Evolutionary conservation across 2,888 invertebrate genomes (phyloP), one percentile per base, ranked within the genome.

Genomic region (Andrena trimmerana): DNA sequence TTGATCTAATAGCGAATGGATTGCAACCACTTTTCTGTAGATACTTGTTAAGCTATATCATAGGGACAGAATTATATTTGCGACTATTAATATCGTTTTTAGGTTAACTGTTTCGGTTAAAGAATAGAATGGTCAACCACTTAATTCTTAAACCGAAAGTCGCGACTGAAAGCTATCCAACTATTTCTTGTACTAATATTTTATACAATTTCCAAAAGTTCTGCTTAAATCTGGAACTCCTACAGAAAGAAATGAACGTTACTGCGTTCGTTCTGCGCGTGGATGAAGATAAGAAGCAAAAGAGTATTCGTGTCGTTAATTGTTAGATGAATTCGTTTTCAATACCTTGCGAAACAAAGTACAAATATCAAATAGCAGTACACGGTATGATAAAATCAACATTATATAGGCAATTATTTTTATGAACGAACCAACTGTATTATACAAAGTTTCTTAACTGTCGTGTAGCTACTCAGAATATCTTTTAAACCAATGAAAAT

Each of bases 331-430:
- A 63, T 48, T 63, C 48, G 54, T 81, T 81, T 71, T 52, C 29
- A 36, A 72, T 66, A 60, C 20, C 31, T 54, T 72, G 50, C 67
- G 27, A 77, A 59, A 63, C 72, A 77, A 72, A 81, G 77, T 81
- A 81, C 70, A 74, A 70, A 82, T 69, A 62, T 69, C n/a, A 50
- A 67, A 62, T 67, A 72, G 63, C 54, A 70, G 62, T 77, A 54
- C 29, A 27, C n/a, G 57, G 48, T 62, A 60, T 29, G 36, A 42
- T 70, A 50, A 76, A 63, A 52, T 54, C 62, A 50, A 50, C 63
- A 74, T 69, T 80, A 52, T 63, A 79, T 59, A 67, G 60, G 48
- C 59, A 68, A 72, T 68, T 81, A 81, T 79, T 81, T 80, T 80
- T 78, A 63, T 66, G 74, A 48, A 42, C 16, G 29, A 13, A 60